phyloP scores from a whole-genome alignment of 1,140 invertebrate species.

The Eueides isabella region DNA sequence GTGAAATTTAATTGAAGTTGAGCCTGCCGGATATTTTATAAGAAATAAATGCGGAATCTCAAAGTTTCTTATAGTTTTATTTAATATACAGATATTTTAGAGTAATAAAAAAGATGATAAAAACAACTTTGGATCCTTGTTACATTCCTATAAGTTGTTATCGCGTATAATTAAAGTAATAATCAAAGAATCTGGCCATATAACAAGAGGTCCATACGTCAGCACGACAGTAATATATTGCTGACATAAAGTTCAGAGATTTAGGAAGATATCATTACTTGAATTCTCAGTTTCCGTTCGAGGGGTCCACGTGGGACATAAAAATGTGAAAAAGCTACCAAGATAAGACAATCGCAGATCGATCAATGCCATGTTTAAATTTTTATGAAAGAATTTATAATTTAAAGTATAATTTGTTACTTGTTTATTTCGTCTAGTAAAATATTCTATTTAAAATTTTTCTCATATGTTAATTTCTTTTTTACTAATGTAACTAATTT shows the following conservation, averaged over 20 bases:
- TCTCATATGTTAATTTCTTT: conserved; percentile 4
- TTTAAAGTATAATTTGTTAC: conserved; percentile 14
- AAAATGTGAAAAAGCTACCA: conserved; percentile 70
- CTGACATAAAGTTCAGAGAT: conserved; percentile 76
- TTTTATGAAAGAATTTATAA: conserved; percentile 28
- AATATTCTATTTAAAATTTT: neutral
- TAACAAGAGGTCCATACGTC: conserved; percentile 60
- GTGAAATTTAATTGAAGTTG: neutral
- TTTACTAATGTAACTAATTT: conserved; percentile 7
- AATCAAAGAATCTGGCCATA: conserved; percentile 66
- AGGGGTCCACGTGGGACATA: conserved; percentile 52
- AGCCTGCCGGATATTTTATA: neutral
- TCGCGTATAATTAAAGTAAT: conserved; percentile 74
- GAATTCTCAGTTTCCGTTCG: conserved; percentile 66
- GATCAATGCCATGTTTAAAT: conserved; percentile 59
- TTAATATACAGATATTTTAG: neutral
- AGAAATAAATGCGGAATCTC: neutral
- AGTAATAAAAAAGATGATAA: conserved; percentile 14
- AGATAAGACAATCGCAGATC: conserved; percentile 61
- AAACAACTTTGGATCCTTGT: conserved; percentile 60
- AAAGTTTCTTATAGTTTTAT: neutral
- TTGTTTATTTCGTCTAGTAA: neutral
- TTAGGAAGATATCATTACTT: conserved; percentile 70
- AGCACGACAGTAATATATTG: conserved; percentile 73
- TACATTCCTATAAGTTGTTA: conserved; percentile 42